These are phyloP conservation scores for Yponomeuta plumbellus DNA, from an alignment of 2,888 invertebrate genomes.

Conservation along the genomic window DNA sequence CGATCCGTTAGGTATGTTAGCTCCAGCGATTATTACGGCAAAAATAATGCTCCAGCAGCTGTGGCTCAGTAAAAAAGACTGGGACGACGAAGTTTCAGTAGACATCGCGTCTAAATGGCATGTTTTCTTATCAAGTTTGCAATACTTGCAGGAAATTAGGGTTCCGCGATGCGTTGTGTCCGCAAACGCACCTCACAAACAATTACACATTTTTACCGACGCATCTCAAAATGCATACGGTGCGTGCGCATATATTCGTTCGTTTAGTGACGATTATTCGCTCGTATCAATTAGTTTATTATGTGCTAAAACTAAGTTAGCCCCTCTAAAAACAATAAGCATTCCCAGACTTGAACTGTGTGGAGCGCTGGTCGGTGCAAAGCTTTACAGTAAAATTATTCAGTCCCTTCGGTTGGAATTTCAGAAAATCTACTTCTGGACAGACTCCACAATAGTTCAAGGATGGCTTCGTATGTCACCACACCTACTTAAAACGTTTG, in stretches of 20 bases:
- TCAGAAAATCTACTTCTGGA: slow-evolving; percentile 25
- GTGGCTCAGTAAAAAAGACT: slow-evolving; percentile 27
- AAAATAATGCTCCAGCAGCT: slow-evolving; percentile 23
- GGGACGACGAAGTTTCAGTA: slow-evolving; percentile 28
- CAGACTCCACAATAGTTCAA: slow-evolving; percentile 28
- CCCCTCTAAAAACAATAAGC: slow-evolving; percentile 26
- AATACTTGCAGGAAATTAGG: slow-evolving; percentile 17
- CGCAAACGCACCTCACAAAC: slow-evolving; percentile 5
- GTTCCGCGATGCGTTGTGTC: slow-evolving; percentile 22
- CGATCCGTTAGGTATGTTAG: slow-evolving; percentile 21
- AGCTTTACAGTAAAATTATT: slow-evolving; percentile 24
- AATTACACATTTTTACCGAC: slow-evolving; percentile 29
- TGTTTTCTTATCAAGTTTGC: slow-evolving; percentile 18
- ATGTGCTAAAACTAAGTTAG: slow-evolving; percentile 29
- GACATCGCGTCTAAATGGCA: slow-evolving; percentile 21
- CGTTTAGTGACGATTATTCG: slow-evolving; percentile 8
- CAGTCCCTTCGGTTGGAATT: slow-evolving; percentile 22
- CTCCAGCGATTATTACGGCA: slow-evolving; percentile 19
- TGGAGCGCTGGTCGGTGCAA: slow-evolving; percentile 27
- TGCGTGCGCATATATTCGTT: slow-evolving; percentile 28
- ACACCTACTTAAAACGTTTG: slow-evolving; percentile 24
- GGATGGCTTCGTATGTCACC: slow-evolving; percentile 24
- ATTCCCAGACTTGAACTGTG: slow-evolving; percentile 33
- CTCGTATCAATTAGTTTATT: slow-evolving; percentile 23
- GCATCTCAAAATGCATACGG: slow-evolving; percentile 27